Evolutionary conservation across 2,113 vertebrate species (phyloP).

Genomic region (Columbina picui): DNA sequence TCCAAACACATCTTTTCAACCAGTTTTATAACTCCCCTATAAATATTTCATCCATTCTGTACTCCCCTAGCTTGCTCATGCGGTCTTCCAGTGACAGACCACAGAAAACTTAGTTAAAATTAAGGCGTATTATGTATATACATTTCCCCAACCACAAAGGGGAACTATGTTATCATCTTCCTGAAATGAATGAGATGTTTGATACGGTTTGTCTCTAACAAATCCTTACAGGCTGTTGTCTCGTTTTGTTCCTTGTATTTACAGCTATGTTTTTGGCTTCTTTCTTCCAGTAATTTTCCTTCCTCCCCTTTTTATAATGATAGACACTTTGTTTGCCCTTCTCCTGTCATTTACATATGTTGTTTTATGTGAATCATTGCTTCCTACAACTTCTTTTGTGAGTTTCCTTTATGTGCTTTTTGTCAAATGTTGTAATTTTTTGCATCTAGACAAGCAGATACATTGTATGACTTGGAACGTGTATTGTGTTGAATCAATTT

Average conservation of each 20-base stretch:
- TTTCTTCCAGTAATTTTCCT: background rate
- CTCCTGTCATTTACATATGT: background rate
- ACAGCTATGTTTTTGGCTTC: background rate
- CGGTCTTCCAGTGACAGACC: background rate
- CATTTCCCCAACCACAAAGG: background rate
- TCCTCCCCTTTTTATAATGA: background rate
- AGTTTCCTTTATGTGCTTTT: background rate
- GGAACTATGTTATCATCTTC: background rate
- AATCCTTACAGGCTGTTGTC: background rate
- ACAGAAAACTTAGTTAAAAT: background rate
- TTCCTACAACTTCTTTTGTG: background rate
- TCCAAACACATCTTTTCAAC: background rate
- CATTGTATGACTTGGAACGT: background rate
- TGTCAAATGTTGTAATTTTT: background rate
- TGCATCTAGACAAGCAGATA: background rate
- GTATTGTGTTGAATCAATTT: background rate
- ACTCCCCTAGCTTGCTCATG: background rate
- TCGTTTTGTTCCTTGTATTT: background rate
- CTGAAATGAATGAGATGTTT: background rate
- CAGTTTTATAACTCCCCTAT: background rate
- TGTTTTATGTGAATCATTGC: constrained; percentile 5
- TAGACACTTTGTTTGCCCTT: background rate
- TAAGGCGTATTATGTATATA: background rate
- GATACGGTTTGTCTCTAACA: background rate
- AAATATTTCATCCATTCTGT: background rate